Base-by-base conservation (phyloP, 2,797 vertebrate genomes). In the Tenualosa ilisha region DNA sequence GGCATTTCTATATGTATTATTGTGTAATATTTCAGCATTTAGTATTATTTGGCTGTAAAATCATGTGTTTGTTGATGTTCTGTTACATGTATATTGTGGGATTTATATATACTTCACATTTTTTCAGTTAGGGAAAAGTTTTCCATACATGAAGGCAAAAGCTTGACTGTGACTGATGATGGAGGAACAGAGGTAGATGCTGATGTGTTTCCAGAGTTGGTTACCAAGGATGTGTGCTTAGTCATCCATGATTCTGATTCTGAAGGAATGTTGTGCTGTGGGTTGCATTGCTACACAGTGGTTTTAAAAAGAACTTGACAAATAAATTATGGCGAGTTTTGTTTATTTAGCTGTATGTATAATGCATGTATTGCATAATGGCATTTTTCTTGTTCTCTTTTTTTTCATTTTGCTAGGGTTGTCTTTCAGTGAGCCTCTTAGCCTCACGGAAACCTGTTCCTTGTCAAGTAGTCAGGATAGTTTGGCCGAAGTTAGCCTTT, bases 151-250 rank as follows among this genome's bases (percentile, higher is more conserved):
- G 72, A 79, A 79, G 72, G 40, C 26, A 79, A 79, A 13, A 37
- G 13, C 72, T 46, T 79, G 72, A 79, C 72, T 37, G 72, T 79
- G 3, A 79, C 72, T 37, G 72, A 79, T 79, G 72, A 79, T 79
- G 72, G 72, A 5, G 72, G 72, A 79, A 79, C 72, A 79, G 72
- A 79, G 20, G 40, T 79, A 79, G 72, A 79, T 79, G 72, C 26
- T 40, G 31, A 61, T 79, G 31, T 79, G 15, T 79, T 79, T 79
- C 31, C 31, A 37, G 26, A 79, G 72, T 79, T 79, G 72, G n/a
- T 72, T 5, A 6, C 65, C 65, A 72, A 24, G 15, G 65, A 72
- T 24, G 5, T 72, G 15, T 72, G 53, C 15, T 56, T 56, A 9
- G 15, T 56, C 7, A 17, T 56, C 15, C 53, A 56, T 56, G 53